Conservation (phyloP, 92 coral and sea anemone genomes). For the Epizoanthus rinbou region DNA sequence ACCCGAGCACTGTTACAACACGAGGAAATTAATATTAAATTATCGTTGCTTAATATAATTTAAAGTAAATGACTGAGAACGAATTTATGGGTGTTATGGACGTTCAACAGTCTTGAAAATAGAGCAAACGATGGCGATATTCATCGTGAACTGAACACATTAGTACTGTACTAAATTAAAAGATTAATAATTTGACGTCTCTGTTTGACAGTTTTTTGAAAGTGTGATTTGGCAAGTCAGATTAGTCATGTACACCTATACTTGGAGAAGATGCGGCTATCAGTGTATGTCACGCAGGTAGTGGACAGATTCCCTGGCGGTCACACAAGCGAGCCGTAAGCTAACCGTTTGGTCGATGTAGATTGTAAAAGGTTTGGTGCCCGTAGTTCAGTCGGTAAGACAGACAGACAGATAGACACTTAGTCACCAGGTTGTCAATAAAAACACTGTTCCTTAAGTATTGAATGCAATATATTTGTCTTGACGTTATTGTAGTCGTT, state of each 20-base stretch:
- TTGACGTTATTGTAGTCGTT: not conserved
- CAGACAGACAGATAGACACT: slow-evolving; percentile 9
- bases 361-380: slow-evolving; percentile 21
- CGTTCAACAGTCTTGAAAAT: not conserved
- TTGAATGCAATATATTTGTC: slow-evolving; percentile 5
- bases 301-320: slow-evolving; percentile 20
- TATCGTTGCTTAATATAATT: not conserved
- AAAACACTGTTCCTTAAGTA: slow-evolving; percentile 27
- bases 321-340: slow-evolving; percentile 27
- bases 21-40: not conserved
- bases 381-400: not conserved
- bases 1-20: not conserved
- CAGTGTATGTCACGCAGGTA: slow-evolving; percentile 23
- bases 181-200: no score
- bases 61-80: not conserved
- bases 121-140: no score
- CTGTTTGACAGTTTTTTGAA: no score
- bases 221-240: not conserved
- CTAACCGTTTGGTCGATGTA: slow-evolving; percentile 15
- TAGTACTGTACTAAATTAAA: no score
- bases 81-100: not conserved
- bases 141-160: no score
- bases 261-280: slow-evolving; percentile 1
- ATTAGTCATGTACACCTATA: slow-evolving; percentile 1
- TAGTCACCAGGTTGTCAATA: slow-evolving; percentile 24